phyloP scores from a whole-genome alignment of 2,797 vertebrate genomes.

The Taenioides sp. region DNA sequence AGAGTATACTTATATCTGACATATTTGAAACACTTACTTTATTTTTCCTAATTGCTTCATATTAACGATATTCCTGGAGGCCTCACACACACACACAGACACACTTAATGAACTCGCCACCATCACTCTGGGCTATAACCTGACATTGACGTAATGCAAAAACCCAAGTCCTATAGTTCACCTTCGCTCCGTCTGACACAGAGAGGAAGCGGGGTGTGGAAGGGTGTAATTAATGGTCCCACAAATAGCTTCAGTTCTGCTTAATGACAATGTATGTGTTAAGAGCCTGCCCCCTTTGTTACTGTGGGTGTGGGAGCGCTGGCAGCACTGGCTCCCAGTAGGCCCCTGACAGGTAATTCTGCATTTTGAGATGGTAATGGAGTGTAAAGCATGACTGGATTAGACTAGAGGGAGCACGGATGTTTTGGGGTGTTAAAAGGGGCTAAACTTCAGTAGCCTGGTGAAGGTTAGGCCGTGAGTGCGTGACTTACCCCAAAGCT shows the following conservation, averaged over 20 bases:
- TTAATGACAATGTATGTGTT: constrained; percentile 76
- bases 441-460: constrained; percentile 31
- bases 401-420: constrained; percentile 55
- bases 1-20: background rate
- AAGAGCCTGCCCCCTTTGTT: constrained; percentile 72
- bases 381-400: constrained; percentile 63
- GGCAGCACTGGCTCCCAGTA: constrained; percentile 60
- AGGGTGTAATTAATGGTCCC: constrained; percentile 77
- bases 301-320: constrained; percentile 56
- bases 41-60: background rate
- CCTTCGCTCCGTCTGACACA: constrained; percentile 65
- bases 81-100: constrained; percentile 8
- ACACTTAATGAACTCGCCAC: constrained; percentile 28
- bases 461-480: constrained; percentile 58
- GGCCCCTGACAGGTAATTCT: constrained; percentile 71
- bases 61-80: constrained; percentile 18
- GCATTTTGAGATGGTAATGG: constrained; percentile 73
- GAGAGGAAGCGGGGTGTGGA: constrained; percentile 72
- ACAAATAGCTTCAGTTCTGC: constrained; percentile 73
- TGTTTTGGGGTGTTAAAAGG: constrained; percentile 60
- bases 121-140: constrained; percentile 48
- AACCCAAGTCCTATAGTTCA: constrained; percentile 70
- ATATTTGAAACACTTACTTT: background rate
- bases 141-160: constrained; percentile 73
- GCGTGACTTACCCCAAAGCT: constrained; percentile 70